Conservation (phyloP, 2,113 vertebrate species). For the Kryptolebias marmoratus region DNA sequence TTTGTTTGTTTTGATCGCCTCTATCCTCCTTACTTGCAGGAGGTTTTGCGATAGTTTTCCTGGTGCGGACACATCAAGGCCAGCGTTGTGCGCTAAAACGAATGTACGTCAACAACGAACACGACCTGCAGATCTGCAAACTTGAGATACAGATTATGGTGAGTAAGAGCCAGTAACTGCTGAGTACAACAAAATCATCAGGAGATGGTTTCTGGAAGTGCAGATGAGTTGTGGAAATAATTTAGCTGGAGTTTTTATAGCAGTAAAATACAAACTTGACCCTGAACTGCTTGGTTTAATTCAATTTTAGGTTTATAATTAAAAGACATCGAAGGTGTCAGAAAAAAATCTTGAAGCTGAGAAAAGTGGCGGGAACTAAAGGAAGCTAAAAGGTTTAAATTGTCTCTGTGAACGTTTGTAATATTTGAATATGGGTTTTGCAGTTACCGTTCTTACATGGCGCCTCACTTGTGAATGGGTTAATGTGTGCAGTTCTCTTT, state of each 20-base stretch:
- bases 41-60: conserved; percentile 96
- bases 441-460: not conserved
- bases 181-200: not conserved
- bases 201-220: not conserved
- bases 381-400: not conserved
- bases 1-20: not conserved
- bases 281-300: no score
- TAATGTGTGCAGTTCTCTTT: not conserved
- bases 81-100: conserved; percentile 95
- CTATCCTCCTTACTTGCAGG: conserved; percentile 75
- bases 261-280: not conserved
- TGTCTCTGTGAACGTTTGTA: not conserved
- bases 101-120: conserved; percentile 98
- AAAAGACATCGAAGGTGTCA: no score
- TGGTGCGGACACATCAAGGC: conserved; percentile 93
- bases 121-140: conserved; percentile 96
- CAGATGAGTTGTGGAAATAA: not conserved
- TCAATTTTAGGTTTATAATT: no score
- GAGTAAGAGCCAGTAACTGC: conserved; percentile 67
- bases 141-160: conserved; percentile 99
- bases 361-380: not conserved
- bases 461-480: not conserved
- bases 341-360: no score
- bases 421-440: not conserved
- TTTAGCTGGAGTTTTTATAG: not conserved